Conservation (phyloP, 2,888 invertebrate genomes). For the Chymomyza caudatula region DNA sequence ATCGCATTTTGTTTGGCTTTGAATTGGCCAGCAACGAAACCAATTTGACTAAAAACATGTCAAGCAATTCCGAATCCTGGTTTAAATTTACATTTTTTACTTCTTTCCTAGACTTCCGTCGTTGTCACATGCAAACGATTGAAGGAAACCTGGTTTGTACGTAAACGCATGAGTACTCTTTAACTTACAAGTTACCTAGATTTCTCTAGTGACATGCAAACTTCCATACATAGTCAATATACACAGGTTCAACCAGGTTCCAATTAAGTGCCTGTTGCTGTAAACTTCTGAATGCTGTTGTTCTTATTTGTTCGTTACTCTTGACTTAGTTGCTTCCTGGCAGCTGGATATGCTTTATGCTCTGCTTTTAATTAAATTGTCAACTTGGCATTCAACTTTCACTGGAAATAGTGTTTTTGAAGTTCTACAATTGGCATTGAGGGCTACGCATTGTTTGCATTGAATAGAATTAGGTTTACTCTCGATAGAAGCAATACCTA, state of each 20-base stretch:
- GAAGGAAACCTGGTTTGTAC: constrained; percentile 15
- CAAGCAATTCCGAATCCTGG: constrained; percentile 25
- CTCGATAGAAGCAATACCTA: neutral
- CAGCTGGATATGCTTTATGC: constrained; percentile 13
- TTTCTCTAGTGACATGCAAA: too few species aligned
- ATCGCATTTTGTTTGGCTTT: constrained; percentile 49
- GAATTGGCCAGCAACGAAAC: constrained; percentile 40
- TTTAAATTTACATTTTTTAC: neutral
- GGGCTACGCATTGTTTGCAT: constrained; percentile 57
- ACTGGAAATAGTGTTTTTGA: neutral
- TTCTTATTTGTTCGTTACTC: constrained; percentile 3
- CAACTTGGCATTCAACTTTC: constrained; percentile 33
- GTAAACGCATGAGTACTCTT: constrained; percentile 8
- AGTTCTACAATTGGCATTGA: constrained; percentile 12
- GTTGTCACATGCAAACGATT: neutral
- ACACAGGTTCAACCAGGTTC: too few species aligned
- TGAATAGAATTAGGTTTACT: constrained; percentile 49
- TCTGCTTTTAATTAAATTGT: constrained; percentile 64
- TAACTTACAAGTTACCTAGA: too few species aligned
- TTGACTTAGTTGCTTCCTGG: constrained; percentile 39
- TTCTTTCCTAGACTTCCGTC: neutral
- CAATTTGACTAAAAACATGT: constrained; percentile 58
- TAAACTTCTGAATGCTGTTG: too few species aligned
- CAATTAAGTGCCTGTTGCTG: too few species aligned
- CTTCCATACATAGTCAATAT: too few species aligned